Conservation (phyloP, 2,797 vertebrate genomes). For the Epinephelus coioides region DNA sequence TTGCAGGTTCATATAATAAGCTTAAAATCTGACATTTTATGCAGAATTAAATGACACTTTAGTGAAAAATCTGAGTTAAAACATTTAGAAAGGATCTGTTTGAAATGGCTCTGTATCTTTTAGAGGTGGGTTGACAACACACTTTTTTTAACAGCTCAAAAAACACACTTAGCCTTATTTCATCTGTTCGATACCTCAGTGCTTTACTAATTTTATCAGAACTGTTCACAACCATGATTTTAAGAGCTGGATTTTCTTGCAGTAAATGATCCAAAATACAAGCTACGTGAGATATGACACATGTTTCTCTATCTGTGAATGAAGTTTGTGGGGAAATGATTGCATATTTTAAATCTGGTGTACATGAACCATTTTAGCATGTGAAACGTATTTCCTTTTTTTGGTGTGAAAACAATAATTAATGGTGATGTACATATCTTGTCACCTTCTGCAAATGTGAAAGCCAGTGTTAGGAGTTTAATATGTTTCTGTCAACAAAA, state of each 20-base stretch:
- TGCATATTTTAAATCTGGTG: neutral
- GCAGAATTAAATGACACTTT: neutral
- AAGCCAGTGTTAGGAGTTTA: neutral
- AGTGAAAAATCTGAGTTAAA: no score
- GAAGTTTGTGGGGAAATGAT: neutral
- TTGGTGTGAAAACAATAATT: neutral
- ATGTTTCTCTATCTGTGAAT: neutral
- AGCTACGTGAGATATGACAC: neutral
- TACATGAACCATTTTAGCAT: neutral
- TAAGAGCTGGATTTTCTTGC: neutral
- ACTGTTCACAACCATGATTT: neutral
- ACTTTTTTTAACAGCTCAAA: conserved; percentile 2
- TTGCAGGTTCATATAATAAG: neutral
- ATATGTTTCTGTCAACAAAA: neutral
- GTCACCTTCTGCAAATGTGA: neutral
- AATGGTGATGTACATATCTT: neutral
- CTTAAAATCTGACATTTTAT: neutral
- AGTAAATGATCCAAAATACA: neutral
- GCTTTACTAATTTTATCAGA: neutral
- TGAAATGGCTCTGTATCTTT: neutral
- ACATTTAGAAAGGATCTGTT: no score
- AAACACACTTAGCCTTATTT: neutral
- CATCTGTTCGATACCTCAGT: neutral
- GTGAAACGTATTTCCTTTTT: neutral
- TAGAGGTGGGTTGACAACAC: neutral